Percentiles rank a stretch among this genome's conserved stretches.
These are phyloP conservation scores for Pangasius macronema DNA, from an alignment of 2,797 vertebrate genomes.

Conservation along the genomic window DNA sequence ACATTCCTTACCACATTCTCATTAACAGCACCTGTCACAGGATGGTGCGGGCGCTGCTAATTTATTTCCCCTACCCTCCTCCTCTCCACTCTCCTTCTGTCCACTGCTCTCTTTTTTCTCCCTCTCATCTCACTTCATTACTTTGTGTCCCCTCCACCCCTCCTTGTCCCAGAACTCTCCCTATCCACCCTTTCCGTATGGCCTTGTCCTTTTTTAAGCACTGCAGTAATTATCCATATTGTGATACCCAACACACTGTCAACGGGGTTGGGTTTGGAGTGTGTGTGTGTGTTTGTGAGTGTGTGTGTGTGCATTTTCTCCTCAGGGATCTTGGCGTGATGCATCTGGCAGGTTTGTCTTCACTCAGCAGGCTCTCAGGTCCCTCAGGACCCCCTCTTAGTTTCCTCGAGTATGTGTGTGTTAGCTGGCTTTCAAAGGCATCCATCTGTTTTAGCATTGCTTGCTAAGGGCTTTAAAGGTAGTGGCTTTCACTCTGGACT, in stretches of 20 bases:
- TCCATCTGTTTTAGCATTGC: constrained; percentile 35
- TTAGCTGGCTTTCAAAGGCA: constrained; percentile 22
- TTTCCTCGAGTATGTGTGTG: constrained; percentile 31
- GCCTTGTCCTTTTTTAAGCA: constrained; percentile 36
- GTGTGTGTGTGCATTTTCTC: constrained; percentile 6
- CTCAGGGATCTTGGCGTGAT: constrained; percentile 25
- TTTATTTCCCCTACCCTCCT: constrained; percentile 62
- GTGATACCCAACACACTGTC: constrained; percentile 25
- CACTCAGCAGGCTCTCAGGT: constrained; percentile 36
- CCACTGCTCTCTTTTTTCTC: not conserved
- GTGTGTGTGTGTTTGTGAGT: constrained; percentile 21
- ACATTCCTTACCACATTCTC: constrained; percentile 79
- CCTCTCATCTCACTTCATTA: constrained; percentile 4
- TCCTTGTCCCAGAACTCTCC: constrained; percentile 11
- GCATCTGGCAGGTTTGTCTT: constrained; percentile 45
- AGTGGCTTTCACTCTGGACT: constrained; percentile 23
- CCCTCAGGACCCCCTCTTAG: constrained; percentile 38
- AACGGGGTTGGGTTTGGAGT: not conserved
- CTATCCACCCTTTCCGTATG: constrained; percentile 28
- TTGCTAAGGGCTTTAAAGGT: constrained; percentile 38
- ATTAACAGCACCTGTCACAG: constrained; percentile 84
- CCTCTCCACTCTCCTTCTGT: constrained; percentile 15
- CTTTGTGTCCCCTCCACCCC: constrained; percentile 11
- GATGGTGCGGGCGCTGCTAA: constrained; percentile 81
- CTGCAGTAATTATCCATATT: constrained; percentile 35